phyloP scores from a whole-genome alignment of 2,797 vertebrate genomes.

The Rallus crepitans region DNA sequence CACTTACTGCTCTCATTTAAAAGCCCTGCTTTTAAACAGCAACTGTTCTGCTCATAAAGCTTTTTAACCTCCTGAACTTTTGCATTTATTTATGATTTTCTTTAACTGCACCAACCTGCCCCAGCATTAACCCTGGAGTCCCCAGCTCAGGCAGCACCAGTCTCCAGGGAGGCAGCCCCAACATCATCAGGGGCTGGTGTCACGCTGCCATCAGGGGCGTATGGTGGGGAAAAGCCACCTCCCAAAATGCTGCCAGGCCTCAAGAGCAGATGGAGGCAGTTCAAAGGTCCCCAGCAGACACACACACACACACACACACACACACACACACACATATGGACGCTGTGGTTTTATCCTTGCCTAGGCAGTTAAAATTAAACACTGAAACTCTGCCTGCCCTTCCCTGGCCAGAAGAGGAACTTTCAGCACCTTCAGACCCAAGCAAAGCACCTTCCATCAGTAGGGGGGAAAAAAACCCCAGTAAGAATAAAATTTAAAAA shows the following conservation, averaged over 20 bases:
- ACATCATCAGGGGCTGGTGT: neutral
- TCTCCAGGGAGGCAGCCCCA: neutral
- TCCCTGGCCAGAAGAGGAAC: neutral
- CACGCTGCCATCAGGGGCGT: neutral
- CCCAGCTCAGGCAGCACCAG: neutral
- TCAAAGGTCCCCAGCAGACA: constrained; percentile 55
- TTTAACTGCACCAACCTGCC: neutral
- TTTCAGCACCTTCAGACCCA: neutral
- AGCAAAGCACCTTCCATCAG: neutral
- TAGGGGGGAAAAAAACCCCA: accelerated
- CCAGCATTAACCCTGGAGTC: neutral
- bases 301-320: neutral
- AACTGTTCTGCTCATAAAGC: neutral
- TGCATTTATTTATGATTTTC: neutral
- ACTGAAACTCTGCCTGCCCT: neutral
- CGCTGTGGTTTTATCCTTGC: neutral
- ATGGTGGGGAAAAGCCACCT: neutral
- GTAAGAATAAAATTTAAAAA: accelerated
- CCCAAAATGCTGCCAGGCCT: neutral
- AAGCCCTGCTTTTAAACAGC: neutral
- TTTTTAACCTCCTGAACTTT: neutral
- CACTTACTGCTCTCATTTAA: neutral
- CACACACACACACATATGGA: too few species aligned
- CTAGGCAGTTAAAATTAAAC: constrained; percentile 12
- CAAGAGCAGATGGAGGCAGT: constrained; percentile 45